A percentile compares a stretch with the other conserved stretches of the same genome.
phyloP scores from a whole-genome alignment of 2,888 invertebrate genomes.

The Athrips mouffetella region DNA sequence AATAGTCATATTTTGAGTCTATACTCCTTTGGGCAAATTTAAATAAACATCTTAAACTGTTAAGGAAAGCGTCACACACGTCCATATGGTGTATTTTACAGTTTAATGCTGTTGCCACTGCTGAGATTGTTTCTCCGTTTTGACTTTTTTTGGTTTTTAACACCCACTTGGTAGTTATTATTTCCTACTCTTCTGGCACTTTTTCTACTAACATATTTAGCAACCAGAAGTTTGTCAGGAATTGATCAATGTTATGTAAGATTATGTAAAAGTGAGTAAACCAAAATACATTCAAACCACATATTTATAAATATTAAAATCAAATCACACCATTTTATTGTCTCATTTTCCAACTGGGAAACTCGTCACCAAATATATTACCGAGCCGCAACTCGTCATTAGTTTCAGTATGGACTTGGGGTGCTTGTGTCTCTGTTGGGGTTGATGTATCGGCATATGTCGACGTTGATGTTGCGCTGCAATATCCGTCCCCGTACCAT shows the following conservation, averaged over 20 bases:
- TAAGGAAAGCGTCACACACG: no score
- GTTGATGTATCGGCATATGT: not conserved
- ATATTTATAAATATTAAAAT: constrained; percentile 17
- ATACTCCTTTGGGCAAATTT: no score
- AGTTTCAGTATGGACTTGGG: not conserved
- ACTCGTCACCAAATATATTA: not conserved
- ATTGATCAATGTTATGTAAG: constrained; percentile 24
- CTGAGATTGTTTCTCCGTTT: no score
- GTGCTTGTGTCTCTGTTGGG: not conserved
- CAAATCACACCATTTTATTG: not conserved
- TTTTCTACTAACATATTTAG: no score
- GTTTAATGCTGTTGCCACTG: no score
- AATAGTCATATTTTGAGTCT: no score
- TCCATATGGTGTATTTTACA: no score
- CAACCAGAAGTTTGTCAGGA: constrained; percentile 29
- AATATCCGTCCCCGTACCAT: no score
- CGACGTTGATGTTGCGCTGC: not conserved
- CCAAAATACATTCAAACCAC: constrained; percentile 15
- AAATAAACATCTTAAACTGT: no score
- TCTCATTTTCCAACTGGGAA: not conserved
- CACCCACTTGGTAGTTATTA: no score
- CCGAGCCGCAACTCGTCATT: not conserved
- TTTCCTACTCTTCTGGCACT: no score
- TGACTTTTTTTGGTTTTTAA: no score
- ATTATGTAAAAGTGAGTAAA: constrained; percentile 23